A percentile compares a stretch with the other conserved stretches of the same genome.
Conservation (phyloP, 1,140 invertebrate species). For the Aculops lycopersici region DNA sequence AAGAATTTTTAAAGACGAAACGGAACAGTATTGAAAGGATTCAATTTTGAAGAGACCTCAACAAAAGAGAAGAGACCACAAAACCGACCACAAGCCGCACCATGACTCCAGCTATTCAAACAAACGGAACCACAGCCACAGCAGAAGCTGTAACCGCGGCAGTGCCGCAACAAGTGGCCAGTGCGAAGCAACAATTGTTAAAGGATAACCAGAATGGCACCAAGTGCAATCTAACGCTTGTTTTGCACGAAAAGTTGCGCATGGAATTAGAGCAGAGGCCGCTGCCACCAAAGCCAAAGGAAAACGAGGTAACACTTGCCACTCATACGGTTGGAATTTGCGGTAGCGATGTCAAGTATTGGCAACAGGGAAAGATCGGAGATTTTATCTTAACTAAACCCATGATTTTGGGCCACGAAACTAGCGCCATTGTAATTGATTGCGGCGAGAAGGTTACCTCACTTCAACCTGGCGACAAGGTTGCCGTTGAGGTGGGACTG, state of each 20-base stretch:
- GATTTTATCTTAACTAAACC: conserved; percentile 42
- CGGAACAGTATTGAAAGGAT: no score
- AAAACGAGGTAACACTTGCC: conserved; percentile 38
- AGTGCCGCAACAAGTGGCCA: no score
- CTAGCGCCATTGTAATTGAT: conserved; percentile 34
- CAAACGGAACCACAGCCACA: no score
- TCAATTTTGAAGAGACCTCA: no score
- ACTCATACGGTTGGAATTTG: conserved; percentile 80
- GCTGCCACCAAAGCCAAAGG: conserved; percentile 15
- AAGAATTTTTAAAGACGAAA: no score
- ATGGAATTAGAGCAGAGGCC: conserved; percentile 3
- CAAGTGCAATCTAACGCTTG: neutral
- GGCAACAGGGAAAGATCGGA: conserved; percentile 42
- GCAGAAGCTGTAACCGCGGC: no score
- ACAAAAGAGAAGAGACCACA: no score
- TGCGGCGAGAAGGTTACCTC: conserved; percentile 36
- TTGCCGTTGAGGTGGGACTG: conserved; percentile 68
- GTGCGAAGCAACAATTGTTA: no score
- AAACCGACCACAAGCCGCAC: no score
- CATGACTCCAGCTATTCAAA: no score
- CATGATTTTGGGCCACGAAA: conserved; percentile 66
- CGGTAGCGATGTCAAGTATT: conserved; percentile 77
- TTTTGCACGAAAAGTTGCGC: neutral
- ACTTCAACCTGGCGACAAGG: conserved; percentile 45
- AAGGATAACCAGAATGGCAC: no score